A percentile compares a stretch with the other conserved stretches of the same genome.
Conservation (phyloP, 2,797 vertebrate genomes). For the Notamacropus eugenii region DNA sequence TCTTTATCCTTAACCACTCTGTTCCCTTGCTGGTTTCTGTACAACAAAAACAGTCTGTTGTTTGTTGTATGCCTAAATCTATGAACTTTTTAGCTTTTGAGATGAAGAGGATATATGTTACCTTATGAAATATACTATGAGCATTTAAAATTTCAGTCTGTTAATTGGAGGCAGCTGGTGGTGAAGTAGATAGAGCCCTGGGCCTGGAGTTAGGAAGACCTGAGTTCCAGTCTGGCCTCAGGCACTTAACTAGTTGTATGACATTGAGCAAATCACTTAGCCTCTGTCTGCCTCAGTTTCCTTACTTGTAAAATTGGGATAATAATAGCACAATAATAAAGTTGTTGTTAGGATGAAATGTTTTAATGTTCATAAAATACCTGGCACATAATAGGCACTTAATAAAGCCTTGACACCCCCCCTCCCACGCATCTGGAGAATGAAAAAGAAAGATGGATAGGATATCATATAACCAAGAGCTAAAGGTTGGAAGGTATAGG, state of each 20-base stretch:
- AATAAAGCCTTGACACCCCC: not conserved
- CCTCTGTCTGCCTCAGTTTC: not conserved
- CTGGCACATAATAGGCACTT: not conserved
- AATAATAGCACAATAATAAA: not conserved
- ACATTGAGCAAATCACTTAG: not conserved
- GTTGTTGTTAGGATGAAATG: not conserved
- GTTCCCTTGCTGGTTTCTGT: not conserved
- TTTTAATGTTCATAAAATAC: not conserved
- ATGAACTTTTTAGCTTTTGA: not conserved
- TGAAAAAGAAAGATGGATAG: not conserved
- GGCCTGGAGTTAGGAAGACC: not conserved
- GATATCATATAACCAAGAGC: not conserved
- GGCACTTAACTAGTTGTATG: not conserved
- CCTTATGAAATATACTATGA: not conserved
- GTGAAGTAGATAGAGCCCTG: not conserved
- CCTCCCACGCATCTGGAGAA: not conserved
- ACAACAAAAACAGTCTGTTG: not conserved
- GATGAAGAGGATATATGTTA: not conserved
- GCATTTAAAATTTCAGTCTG: not conserved
- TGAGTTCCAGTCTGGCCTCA: not conserved
- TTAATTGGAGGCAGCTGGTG: not conserved
- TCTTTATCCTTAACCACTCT: not conserved
- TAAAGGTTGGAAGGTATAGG: not conserved
- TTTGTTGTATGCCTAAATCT: not conserved
- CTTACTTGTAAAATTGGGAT: not conserved